Evolutionary conservation across 2,113 vertebrate species (phyloP), one percentile per base, ranked within the genome.

Genomic region (Spea multiplicata): DNA sequence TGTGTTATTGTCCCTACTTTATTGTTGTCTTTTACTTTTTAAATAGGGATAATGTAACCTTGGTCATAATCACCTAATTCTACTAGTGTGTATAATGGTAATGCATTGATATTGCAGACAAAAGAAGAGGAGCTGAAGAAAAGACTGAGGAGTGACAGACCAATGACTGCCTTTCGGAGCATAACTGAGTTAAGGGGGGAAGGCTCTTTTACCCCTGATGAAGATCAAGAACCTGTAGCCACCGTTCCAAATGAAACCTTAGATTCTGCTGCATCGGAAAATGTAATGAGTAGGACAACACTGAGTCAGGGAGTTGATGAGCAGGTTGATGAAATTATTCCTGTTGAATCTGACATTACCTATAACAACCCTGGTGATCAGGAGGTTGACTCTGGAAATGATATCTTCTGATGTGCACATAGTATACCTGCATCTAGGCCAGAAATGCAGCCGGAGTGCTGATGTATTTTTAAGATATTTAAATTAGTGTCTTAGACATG

Each of bases 81-180:
- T 66, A 12, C 16, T 5, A 57, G 13, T 67, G 44, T 8, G n/a
- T 59, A 17, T 57, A 65, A 66, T 65, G 59, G 30, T 55, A 73
- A 13, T 17, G 5, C 45, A 66, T 46, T 47, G 71, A 9, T 62
- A 75, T 84, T 86, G 74, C 83, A 94, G 91, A 72, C 70, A 76
- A 89, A 82, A 75, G 90, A 95, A 86, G 86, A 94, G 1, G 83
- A 93, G 83, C 82, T 89, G 53, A 92, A 87, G 74, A 87, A 83
- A 67, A 89, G 71, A 14, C 84, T 93, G 72, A 80, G 86, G 81
- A 73, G 80, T 14, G 70, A 78, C 8, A 66, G 4, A 7, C 72
- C 44, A 66, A 53, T 73, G 45, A 75, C 14, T n/a, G 14, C 0
- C 68, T 55, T 14, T 14, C 71, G 73, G 44, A 83, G 45, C 49